These are phyloP conservation scores for Chymomyza amoena DNA, from an alignment of 2,888 invertebrate species.

Conservation along the genomic window DNA sequence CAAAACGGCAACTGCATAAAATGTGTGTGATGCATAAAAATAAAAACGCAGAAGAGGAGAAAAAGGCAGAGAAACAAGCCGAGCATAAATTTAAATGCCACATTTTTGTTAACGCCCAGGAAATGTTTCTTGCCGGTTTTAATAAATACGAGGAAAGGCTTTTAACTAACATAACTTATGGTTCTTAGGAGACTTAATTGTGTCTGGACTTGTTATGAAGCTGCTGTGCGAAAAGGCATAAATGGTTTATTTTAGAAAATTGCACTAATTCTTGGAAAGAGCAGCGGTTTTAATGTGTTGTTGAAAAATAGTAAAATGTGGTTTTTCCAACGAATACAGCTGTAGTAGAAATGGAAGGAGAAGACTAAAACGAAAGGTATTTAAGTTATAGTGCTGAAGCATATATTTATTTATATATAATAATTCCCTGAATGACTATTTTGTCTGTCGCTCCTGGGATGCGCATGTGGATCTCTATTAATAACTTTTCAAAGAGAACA, in stretches of 20 bases:
- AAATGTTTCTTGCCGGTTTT: not conserved
- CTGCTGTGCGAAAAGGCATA: not conserved
- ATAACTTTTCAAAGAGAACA: no score
- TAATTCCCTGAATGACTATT: no score
- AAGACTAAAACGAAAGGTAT: no score
- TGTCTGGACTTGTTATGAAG: not conserved
- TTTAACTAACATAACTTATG: not conserved
- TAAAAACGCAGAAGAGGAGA: not conserved
- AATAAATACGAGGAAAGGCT: not conserved
- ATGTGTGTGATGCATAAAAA: slow-evolving; percentile 22
- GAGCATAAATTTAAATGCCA: not conserved
- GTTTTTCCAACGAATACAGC: no score
- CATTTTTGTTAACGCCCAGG: not conserved
- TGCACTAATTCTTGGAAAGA: not conserved
- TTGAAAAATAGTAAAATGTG: no score
- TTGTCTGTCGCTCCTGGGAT: no score
- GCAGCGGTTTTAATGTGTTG: not conserved
- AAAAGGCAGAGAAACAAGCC: not conserved
- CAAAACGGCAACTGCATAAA: slow-evolving; percentile 49
- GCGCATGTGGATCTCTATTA: no score
- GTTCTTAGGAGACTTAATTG: not conserved
- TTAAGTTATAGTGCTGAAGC: no score
- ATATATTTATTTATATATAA: no score
- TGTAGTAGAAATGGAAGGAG: no score
- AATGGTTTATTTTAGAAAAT: not conserved